Conservation (phyloP, 64 coral and sea anemone species). For the Anthopleura sola region DNA sequence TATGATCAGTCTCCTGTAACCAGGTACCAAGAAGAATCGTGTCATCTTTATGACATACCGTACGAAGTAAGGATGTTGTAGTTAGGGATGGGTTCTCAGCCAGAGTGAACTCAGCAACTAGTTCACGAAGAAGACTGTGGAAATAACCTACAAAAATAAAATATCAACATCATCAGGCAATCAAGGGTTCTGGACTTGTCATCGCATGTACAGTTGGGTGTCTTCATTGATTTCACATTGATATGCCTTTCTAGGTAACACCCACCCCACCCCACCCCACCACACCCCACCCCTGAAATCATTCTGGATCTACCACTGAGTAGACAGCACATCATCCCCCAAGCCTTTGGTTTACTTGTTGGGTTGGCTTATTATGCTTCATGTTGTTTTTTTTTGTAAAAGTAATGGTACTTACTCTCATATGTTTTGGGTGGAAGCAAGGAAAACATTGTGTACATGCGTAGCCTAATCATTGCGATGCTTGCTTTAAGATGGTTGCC, state of each 20-base stretch:
- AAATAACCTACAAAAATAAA: slow-evolving; percentile 63
- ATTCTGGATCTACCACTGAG: no score
- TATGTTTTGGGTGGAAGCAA: slow-evolving; percentile 79
- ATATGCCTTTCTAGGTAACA: no score
- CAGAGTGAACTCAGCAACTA: slow-evolving; percentile 98
- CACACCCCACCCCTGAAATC: no score
- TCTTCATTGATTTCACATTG: no score
- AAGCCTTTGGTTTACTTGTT: no score
- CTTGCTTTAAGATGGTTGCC: slow-evolving; percentile 97
- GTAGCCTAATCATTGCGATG: slow-evolving; percentile 85
- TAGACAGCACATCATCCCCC: no score
- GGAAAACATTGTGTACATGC: slow-evolving; percentile 74
- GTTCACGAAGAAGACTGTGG: slow-evolving; percentile 75
- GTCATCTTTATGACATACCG: slow-evolving; percentile 97
- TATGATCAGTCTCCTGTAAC: slow-evolving; percentile 98
- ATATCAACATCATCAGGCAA: neutral
- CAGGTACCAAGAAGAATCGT: slow-evolving; percentile 90
- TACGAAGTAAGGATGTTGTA: slow-evolving; percentile 84
- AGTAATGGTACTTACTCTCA: slow-evolving; percentile 55
- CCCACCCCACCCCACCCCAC: no score
- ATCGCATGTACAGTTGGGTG: no score
- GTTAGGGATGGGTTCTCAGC: slow-evolving; percentile 91
- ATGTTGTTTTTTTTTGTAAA: no score
- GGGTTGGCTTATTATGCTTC: no score
- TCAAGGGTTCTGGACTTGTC: no score